Percentiles rank a stretch among this genome's conserved stretches.
Conservation (phyloP, 1,140 invertebrate species). For the Penaeus vannamei region DNA sequence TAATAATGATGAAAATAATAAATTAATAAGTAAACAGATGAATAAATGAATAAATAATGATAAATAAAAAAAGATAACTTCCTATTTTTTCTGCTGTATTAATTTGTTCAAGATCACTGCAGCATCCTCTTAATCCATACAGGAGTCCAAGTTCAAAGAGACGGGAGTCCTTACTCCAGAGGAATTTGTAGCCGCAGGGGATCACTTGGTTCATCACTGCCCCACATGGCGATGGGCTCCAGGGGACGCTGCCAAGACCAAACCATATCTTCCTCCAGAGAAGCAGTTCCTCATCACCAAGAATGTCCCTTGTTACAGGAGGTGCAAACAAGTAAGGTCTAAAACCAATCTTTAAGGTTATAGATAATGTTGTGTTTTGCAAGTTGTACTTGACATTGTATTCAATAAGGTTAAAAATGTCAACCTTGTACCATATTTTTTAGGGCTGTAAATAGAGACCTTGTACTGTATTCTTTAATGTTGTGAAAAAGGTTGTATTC, state of each 20-base stretch:
- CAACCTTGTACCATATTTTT: too few relatives aligned
- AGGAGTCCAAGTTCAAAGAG: conserved; percentile 99
- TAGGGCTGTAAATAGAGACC: too few relatives aligned
- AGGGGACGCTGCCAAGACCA: conserved; percentile 73
- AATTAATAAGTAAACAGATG: too few relatives aligned
- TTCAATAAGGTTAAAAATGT: too few relatives aligned
- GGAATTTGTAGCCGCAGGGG: conserved; percentile 97
- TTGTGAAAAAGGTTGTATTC: too few relatives aligned
- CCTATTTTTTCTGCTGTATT: not conserved
- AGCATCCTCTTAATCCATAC: conserved; percentile 67
- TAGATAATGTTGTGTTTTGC: not conserved
- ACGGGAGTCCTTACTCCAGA: conserved; percentile 95
- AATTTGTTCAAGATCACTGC: too few relatives aligned
- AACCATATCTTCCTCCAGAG: conserved; percentile 89
- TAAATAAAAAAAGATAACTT: too few relatives aligned
- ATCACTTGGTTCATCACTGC: conserved; percentile 98
- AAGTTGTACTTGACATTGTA: too few relatives aligned
- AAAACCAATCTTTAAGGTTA: conserved; percentile 20
- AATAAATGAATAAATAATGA: too few relatives aligned
- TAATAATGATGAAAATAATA: too few relatives aligned
- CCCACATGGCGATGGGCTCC: conserved; percentile 99
- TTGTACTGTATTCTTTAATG: too few relatives aligned
- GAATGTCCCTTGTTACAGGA: conserved; percentile 94
- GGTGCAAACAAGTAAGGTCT: conserved; percentile 87
- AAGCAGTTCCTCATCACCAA: conserved; percentile 98